Evolutionary conservation across 1,140 invertebrate genomes (phyloP).

Genomic region (Dinoponera quadriceps): DNA sequence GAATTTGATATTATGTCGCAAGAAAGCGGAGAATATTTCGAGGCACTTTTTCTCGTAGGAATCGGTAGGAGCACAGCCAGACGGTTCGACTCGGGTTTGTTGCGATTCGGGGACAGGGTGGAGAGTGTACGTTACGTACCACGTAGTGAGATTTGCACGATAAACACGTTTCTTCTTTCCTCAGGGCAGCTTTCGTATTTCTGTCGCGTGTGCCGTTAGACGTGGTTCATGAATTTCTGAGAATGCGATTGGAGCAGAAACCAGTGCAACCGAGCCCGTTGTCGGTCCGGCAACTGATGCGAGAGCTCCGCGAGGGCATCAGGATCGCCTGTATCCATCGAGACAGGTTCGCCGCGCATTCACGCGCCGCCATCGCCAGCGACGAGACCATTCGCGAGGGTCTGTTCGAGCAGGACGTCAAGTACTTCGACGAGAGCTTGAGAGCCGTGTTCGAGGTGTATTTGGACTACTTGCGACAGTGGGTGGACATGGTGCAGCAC

Average conservation of each 20-base stretch:
- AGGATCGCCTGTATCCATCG: slow-evolving; percentile 92
- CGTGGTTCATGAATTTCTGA: slow-evolving; percentile 94
- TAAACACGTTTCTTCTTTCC: slow-evolving; percentile 13
- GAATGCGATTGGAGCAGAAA: slow-evolving; percentile 93
- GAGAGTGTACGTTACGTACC: no score
- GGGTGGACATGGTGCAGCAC: slow-evolving; percentile 90
- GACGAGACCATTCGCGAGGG: slow-evolving; percentile 81
- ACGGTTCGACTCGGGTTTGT: no score
- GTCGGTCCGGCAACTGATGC: slow-evolving; percentile 94
- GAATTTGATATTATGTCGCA: no score
- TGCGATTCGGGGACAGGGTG: no score
- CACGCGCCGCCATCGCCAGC: slow-evolving; percentile 88
- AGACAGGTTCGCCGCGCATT: slow-evolving; percentile 90
- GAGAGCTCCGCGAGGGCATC: slow-evolving; percentile 94
- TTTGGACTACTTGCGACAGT: slow-evolving; percentile 90
- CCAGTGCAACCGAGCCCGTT: slow-evolving; percentile 93
- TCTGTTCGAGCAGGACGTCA: slow-evolving; percentile 88
- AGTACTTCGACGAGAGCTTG: slow-evolving; percentile 92
- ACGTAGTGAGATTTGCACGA: no score
- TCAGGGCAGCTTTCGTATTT: slow-evolving; percentile 92
- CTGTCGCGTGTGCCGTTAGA: slow-evolving; percentile 93
- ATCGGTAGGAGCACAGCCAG: no score
- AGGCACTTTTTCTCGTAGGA: no score
- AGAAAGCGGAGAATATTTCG: no score
- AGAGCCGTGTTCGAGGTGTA: slow-evolving; percentile 91